Conservation (phyloP, 2,797 vertebrate species). For the Hemibagrus guttatus region DNA sequence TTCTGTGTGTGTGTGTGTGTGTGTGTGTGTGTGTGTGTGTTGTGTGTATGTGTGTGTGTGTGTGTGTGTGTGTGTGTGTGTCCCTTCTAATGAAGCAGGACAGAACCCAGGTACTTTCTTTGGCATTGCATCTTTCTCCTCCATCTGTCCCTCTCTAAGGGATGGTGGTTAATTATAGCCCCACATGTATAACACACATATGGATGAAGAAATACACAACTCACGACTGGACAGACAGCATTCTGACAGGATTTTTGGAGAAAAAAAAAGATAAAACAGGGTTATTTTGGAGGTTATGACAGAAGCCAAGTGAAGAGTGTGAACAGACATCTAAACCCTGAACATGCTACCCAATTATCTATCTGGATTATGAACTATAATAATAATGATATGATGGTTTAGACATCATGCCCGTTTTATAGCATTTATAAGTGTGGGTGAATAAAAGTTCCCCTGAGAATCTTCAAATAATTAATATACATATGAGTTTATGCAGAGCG, state of each 20-base stretch:
- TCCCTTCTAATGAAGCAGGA: conserved; percentile 37
- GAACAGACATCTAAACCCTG: background rate
- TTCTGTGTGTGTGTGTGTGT: conserved; percentile 22
- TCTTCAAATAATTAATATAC: background rate
- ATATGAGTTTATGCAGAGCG: background rate
- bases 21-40: conserved; percentile 13
- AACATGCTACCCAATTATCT: conserved; percentile 26
- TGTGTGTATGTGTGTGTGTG: too few species aligned
- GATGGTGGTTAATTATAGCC: conserved; percentile 50
- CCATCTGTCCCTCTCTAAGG: conserved; percentile 47
- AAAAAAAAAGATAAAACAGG: background rate
- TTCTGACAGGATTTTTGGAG: background rate
- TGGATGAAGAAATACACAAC: conserved; percentile 35
- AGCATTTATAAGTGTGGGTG: background rate
- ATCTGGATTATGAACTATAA: conserved; percentile 18
- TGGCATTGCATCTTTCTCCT: conserved; percentile 44
- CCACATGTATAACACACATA: conserved; percentile 21
- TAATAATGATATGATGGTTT: conserved; percentile 28
- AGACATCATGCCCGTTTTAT: background rate
- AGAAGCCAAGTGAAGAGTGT: background rate
- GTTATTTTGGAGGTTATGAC: background rate
- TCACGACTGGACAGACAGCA: conserved; percentile 21
- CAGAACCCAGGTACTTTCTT: conserved; percentile 33
- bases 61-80: conserved; percentile 38
- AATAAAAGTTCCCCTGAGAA: background rate